phyloP scores from a whole-genome alignment of 2,888 invertebrate genomes.

The Yponomeuta plumbellus region DNA sequence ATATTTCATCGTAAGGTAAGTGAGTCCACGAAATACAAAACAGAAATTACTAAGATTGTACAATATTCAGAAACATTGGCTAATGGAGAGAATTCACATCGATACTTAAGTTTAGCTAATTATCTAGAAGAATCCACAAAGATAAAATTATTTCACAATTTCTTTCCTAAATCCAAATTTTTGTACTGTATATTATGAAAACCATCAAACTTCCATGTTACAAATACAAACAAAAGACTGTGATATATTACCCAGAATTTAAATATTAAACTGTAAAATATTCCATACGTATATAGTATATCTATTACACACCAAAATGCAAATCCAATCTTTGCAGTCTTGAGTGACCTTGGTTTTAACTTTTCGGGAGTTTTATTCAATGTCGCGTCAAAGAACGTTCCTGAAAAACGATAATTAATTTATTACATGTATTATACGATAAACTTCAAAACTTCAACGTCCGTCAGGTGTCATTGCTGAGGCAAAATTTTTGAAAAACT shows the following conservation, averaged over 20 bases:
- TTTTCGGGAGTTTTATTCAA: conserved; percentile 41
- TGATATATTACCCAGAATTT: conserved; percentile 75
- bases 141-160: conserved; percentile 1
- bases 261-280: conserved; percentile 59
- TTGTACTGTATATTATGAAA: conserved; percentile 77
- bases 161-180: conserved; percentile 44
- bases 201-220: conserved; percentile 76
- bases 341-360: conserved; percentile 43
- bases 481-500: too few species aligned
- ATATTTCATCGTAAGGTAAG: too few species aligned
- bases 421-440: too few species aligned
- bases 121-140: neutral
- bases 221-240: conserved; percentile 68
- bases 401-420: conserved; percentile 45
- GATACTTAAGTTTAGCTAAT: neutral
- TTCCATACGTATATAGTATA: conserved; percentile 56
- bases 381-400: conserved; percentile 47
- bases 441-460: too few species aligned
- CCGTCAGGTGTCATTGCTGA: too few species aligned
- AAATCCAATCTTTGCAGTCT: conserved; percentile 64
- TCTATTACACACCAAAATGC: conserved; percentile 81
- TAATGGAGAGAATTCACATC: conserved; percentile 47
- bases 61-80: conserved; percentile 29
- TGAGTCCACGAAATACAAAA: too few species aligned
- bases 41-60: neutral